Conservation (phyloP, 2,888 invertebrate species). For the Trachelus troglodyta region DNA sequence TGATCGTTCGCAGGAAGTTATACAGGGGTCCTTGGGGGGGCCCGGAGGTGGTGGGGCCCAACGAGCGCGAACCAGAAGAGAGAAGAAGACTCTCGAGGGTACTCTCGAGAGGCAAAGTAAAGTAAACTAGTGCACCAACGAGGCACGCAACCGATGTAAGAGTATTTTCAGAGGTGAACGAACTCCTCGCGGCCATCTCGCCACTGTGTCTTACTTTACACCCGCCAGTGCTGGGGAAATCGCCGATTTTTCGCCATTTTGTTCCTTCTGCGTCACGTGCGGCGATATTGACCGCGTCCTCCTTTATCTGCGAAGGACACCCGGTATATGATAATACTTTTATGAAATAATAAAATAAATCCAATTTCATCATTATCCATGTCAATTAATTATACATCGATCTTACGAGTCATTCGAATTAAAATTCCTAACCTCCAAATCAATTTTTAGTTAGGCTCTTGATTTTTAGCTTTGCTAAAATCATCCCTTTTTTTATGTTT, state of each 20-base stretch:
- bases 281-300: slow-evolving; percentile 23
- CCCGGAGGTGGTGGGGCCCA: slow-evolving; percentile 9
- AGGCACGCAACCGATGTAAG: slow-evolving; percentile 59
- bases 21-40: slow-evolving; percentile 7
- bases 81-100: slow-evolving; percentile 8
- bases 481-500: background rate
- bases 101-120: slow-evolving; percentile 30
- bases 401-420: background rate
- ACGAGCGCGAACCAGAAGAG: slow-evolving; percentile 7
- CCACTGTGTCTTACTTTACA: slow-evolving; percentile 37
- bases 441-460: background rate
- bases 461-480: background rate
- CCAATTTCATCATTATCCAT: background rate
- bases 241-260: slow-evolving; percentile 28
- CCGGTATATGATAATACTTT: background rate
- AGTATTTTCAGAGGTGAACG: slow-evolving; percentile 64
- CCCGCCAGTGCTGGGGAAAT: slow-evolving; percentile 30
- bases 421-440: background rate
- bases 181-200: slow-evolving; percentile 45
- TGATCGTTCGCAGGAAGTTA: slow-evolving; percentile 9
- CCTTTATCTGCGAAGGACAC: background rate
- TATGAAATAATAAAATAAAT: background rate
- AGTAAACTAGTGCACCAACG: slow-evolving; percentile 58
- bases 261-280: slow-evolving; percentile 13
- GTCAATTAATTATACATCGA: background rate